Percentiles rank a stretch among this genome's conserved stretches.
Conservation (phyloP, 2,888 invertebrate genomes). For the Orthosia gothica region DNA sequence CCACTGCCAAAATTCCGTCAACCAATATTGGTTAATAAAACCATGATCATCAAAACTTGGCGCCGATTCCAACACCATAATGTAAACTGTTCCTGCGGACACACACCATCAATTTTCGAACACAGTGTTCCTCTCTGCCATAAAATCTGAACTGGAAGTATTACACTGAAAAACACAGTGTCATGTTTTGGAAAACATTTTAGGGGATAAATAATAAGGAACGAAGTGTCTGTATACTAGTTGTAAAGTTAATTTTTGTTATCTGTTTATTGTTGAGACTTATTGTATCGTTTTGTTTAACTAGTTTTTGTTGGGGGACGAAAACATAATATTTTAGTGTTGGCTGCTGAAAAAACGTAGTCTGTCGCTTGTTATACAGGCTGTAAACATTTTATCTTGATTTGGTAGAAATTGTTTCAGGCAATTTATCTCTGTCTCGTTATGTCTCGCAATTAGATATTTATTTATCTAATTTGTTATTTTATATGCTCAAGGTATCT, state of each 20-base stretch:
- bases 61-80: slow-evolving; percentile 82
- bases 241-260: slow-evolving; percentile 76
- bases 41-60: slow-evolving; percentile 90
- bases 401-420: slow-evolving; percentile 40
- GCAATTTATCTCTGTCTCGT: slow-evolving; percentile 16
- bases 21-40: slow-evolving; percentile 92
- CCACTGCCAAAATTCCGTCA: slow-evolving; percentile 72
- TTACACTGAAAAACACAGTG: slow-evolving; percentile 54
- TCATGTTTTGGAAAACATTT: slow-evolving; percentile 62
- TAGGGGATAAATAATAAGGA: slow-evolving; percentile 65
- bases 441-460: not conserved
- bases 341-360: slow-evolving; percentile 56
- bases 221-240: slow-evolving; percentile 58
- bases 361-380: slow-evolving; percentile 35
- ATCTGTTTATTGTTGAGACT: slow-evolving; percentile 81
- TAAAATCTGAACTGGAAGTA: slow-evolving; percentile 35
- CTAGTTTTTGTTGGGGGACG: slow-evolving; percentile 76
- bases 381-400: slow-evolving; percentile 54
- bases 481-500: too few relatives aligned
- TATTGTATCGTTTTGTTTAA: slow-evolving; percentile 88
- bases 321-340: slow-evolving; percentile 66
- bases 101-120: slow-evolving; percentile 62
- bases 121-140: slow-evolving; percentile 54
- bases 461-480: not conserved
- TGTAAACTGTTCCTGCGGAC: slow-evolving; percentile 71